These are phyloP conservation scores for Pristis pectinata DNA, from an alignment of 2,797 vertebrate species.

Conservation along the genomic window DNA sequence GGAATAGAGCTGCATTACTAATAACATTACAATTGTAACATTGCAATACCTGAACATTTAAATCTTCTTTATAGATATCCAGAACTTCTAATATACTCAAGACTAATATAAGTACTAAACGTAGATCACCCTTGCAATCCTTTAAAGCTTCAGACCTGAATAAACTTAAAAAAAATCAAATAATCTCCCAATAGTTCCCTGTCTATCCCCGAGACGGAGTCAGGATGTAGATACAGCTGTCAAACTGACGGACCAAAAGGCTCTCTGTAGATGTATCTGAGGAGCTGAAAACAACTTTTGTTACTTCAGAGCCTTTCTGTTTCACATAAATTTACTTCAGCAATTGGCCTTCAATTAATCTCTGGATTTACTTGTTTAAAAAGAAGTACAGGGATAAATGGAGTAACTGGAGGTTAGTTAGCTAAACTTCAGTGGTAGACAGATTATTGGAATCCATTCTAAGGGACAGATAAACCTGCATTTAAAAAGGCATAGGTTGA, in stretches of 20 bases:
- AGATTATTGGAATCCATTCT: no score
- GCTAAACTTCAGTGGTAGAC: no score
- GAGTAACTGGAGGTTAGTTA: no score
- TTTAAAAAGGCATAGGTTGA: no score
- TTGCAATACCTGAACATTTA: not conserved
- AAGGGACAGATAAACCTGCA: no score
- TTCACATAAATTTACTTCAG: not conserved
- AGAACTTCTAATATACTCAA: not conserved
- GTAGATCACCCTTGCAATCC: not conserved
- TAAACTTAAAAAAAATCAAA: not conserved
- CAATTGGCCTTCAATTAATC: not conserved
- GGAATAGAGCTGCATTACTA: not conserved
- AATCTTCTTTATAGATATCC: not conserved
- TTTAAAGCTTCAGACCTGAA: not conserved
- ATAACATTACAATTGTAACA: not conserved
- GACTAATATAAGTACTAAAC: no score
- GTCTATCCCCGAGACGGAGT: not conserved
- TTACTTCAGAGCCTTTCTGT: not conserved
- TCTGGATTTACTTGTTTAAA: not conserved
- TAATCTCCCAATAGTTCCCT: not conserved
- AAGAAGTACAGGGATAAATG: no score
- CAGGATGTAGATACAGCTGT: not conserved
- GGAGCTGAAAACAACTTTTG: not conserved
- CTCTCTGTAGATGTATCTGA: not conserved
- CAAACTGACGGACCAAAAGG: not conserved